These are phyloP conservation scores for Clanis bilineata DNA, from an alignment of 2,888 invertebrate genomes.

Conservation along the genomic window DNA sequence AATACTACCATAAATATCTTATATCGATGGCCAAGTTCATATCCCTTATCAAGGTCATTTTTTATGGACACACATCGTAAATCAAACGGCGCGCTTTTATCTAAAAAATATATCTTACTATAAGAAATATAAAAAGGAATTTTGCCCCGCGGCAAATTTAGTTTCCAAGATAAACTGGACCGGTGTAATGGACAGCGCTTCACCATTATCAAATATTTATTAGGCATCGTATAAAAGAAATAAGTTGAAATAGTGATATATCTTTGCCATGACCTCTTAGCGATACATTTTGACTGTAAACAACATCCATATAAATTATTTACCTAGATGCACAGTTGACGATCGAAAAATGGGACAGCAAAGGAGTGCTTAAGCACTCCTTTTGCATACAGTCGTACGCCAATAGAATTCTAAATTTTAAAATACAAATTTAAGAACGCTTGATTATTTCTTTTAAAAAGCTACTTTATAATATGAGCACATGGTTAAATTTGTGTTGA, in stretches of 20 bases:
- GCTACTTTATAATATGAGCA: too few relatives aligned
- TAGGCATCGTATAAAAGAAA: conserved; percentile 34
- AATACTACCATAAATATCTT: not conserved
- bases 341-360: too few relatives aligned
- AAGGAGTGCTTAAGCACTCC: too few relatives aligned
- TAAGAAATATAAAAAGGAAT: conserved; percentile 40
- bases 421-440: too few relatives aligned
- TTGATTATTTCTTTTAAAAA: too few relatives aligned
- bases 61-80: conserved; percentile 43
- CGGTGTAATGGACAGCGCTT: conserved; percentile 56
- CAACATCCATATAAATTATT: too few relatives aligned
- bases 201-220: conserved; percentile 63
- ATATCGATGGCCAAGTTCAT: not conserved
- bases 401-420: too few relatives aligned
- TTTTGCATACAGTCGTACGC: too few relatives aligned
- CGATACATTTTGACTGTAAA: not conserved
- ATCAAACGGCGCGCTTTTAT: conserved; percentile 52
- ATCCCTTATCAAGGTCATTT: conserved; percentile 34
- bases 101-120: conserved; percentile 49
- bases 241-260: not conserved
- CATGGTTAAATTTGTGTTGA: too few relatives aligned
- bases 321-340: too few relatives aligned
- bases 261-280: not conserved
- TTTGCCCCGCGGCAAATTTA: conserved; percentile 39
- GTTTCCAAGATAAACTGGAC: conserved; percentile 51